Evolutionary conservation across 2,797 vertebrate species (phyloP).

Genomic region (Aselliscus stoliczkanus): DNA sequence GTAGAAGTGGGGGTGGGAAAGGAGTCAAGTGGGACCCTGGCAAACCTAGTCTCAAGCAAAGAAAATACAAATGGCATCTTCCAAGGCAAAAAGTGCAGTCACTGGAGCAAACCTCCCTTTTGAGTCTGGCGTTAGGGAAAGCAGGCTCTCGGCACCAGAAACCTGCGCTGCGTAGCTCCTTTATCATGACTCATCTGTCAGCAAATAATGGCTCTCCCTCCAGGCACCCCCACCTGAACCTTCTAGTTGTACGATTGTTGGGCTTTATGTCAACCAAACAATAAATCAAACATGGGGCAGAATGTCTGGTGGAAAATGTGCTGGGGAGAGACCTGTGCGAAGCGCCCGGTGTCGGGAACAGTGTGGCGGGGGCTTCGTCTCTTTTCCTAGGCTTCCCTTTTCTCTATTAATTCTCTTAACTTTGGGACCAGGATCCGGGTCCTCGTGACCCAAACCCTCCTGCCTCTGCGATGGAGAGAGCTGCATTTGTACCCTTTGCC

Average conservation of each 20-base stretch:
- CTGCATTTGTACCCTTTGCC: not conserved
- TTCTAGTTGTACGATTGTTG: conserved; percentile 72
- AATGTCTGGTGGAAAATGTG: not conserved
- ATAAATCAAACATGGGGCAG: conserved; percentile 62
- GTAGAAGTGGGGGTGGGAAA: too few species aligned
- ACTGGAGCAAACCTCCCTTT: conserved; percentile 61
- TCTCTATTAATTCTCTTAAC: not conserved
- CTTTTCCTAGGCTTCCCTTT: not conserved
- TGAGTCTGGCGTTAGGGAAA: conserved; percentile 62
- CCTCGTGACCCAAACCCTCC: not conserved
- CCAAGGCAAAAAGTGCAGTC: not conserved
- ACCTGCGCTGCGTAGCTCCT: not conserved
- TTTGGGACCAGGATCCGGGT: too few species aligned
- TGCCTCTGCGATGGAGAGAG: not conserved
- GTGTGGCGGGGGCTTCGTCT: accelerated
- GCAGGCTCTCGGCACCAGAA: conserved; percentile 47
- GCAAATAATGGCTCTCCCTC: conserved; percentile 74
- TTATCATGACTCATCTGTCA: conserved; percentile 76
- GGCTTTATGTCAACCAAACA: conserved; percentile 67
- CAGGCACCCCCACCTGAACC: conserved; percentile 52
- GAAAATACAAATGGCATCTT: not conserved
- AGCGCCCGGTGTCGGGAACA: accelerated
- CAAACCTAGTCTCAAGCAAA: not conserved
- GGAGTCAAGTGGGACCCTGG: too few species aligned
- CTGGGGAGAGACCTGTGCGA: not conserved